Evolutionary conservation across 2,797 vertebrate species (phyloP).

Genomic region (Siniperca undulata): DNA sequence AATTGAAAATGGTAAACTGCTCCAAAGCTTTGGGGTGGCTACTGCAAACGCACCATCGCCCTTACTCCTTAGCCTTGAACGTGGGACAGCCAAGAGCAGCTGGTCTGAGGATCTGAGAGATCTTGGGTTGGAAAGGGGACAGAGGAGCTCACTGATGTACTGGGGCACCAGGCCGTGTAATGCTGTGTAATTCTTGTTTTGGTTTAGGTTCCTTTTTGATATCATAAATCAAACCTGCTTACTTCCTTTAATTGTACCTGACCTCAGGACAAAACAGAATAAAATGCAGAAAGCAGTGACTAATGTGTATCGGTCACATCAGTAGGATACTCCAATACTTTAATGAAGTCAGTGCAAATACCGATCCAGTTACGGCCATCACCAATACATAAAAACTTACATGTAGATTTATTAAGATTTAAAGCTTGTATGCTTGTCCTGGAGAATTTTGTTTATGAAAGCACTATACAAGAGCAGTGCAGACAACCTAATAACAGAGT

Average conservation of each 20-base stretch:
- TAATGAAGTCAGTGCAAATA: background rate
- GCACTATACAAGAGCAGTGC: slow-evolving; percentile 32
- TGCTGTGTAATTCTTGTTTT: background rate
- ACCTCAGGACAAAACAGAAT: slow-evolving; percentile 11
- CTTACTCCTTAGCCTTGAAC: too few relatives aligned
- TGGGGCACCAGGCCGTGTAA: too few relatives aligned
- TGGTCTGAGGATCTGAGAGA: too few relatives aligned
- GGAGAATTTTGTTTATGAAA: slow-evolving; percentile 42
- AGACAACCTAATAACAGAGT: slow-evolving; percentile 45
- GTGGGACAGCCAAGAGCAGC: too few relatives aligned
- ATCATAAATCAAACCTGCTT: background rate
- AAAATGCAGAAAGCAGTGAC: slow-evolving; percentile 3
- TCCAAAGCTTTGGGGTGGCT: too few relatives aligned
- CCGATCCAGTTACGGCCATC: background rate
- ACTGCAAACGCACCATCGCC: too few relatives aligned
- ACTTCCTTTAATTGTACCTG: slow-evolving; percentile 21
- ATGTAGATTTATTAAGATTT: slow-evolving; percentile 13
- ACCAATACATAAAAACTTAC: background rate
- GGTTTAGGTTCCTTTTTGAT: slow-evolving; percentile 4
- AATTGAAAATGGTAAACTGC: too few relatives aligned
- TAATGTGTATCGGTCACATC: background rate
- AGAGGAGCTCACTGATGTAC: too few relatives aligned
- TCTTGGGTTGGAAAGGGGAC: too few relatives aligned
- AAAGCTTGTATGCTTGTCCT: background rate
- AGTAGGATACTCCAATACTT: background rate